Conservation (phyloP, 2,888 invertebrate genomes). For the Rhagonycha lutea region DNA sequence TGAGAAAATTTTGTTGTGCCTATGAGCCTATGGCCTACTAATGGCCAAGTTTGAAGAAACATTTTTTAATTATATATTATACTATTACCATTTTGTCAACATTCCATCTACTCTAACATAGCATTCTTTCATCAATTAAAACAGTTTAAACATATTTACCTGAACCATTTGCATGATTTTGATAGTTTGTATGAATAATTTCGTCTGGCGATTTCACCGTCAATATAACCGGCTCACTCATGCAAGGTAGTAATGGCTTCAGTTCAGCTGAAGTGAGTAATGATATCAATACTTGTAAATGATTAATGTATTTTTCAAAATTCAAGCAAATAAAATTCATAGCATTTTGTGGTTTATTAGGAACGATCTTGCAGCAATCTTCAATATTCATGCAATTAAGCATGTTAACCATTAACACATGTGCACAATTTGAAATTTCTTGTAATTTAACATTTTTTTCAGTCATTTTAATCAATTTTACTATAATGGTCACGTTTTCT, state of each 20-base stretch:
- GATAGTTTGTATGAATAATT: no score
- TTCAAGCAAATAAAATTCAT: background rate
- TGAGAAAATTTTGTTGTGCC: no score
- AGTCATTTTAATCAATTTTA: background rate
- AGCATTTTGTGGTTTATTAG: no score
- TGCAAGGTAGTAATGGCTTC: background rate
- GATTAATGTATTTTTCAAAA: background rate
- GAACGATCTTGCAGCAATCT: background rate
- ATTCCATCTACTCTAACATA: no score
- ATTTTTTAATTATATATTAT: no score
- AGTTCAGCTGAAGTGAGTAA: background rate
- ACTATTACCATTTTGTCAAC: no score
- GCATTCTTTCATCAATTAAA: no score
- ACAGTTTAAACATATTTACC: no score
- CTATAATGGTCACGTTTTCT: background rate
- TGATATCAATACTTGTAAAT: background rate
- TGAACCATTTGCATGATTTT: no score
- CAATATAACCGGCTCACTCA: background rate
- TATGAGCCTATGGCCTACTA: no score
- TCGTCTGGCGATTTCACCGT: no score
- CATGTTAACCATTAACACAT: background rate
- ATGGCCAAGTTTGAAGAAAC: no score
- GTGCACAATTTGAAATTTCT: background rate
- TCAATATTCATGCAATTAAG: background rate
- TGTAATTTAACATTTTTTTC: background rate